Conservation (phyloP, 2,888 invertebrate genomes). For the Smittia aterrima region DNA sequence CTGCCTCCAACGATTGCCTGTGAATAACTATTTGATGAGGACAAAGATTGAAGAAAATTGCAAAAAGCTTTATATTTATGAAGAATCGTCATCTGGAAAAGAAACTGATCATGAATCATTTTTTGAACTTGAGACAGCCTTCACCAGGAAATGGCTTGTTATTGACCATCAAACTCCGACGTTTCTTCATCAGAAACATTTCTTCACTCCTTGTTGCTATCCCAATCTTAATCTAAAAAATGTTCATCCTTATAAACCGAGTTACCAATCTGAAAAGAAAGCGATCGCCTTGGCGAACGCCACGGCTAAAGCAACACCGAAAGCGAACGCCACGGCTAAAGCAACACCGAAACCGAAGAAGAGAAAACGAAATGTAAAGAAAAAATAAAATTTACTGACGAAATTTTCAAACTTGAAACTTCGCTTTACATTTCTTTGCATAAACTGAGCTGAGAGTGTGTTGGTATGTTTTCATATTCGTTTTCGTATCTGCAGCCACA, state of each 20-base stretch:
- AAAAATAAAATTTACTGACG: neutral
- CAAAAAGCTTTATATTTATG: conserved; percentile 2
- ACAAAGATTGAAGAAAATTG: neutral
- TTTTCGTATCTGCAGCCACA: too few species aligned
- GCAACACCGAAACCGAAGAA: neutral
- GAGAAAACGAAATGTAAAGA: neutral
- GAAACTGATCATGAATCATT: neutral
- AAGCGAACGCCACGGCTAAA: neutral
- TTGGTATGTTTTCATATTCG: neutral
- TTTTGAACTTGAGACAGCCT: neutral
- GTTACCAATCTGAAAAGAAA: too few species aligned
- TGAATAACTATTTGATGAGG: conserved; percentile 3
- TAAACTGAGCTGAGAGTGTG: neutral
- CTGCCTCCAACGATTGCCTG: conserved; percentile 13
- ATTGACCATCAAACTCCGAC: neutral
- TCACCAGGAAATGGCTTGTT: neutral
- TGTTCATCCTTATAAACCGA: too few species aligned
- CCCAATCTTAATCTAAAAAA: neutral
- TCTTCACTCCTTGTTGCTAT: conserved; percentile 26
- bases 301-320: neutral
- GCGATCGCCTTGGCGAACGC: neutral
- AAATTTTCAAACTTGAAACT: neutral
- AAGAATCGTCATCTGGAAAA: neutral
- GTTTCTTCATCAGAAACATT: neutral
- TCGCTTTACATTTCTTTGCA: neutral